Conservation (phyloP, 1,140 invertebrate species). For the Diorhabda carinulata region DNA sequence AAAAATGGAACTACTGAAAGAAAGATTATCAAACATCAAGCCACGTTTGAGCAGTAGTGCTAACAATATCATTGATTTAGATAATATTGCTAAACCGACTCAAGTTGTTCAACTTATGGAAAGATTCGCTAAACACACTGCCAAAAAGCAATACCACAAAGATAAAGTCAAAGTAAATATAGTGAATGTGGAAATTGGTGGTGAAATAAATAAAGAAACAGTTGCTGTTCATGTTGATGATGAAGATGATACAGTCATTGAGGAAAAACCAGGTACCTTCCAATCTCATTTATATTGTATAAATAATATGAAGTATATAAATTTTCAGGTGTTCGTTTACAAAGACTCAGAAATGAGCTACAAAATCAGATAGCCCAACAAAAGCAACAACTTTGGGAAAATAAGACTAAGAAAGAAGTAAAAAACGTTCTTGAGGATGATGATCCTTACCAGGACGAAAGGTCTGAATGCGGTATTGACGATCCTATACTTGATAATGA, state of each 20-base stretch:
- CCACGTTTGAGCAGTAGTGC: constrained; percentile 56
- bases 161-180: constrained; percentile 48
- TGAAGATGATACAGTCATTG: constrained; percentile 36
- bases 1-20: constrained; percentile 34
- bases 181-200: constrained; percentile 46
- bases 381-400: constrained; percentile 60
- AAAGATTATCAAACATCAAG: constrained; percentile 41
- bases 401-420: constrained; percentile 51
- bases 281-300: background rate
- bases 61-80: constrained; percentile 59
- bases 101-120: constrained; percentile 59
- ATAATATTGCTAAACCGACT: constrained; percentile 47
- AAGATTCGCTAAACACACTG: constrained; percentile 58
- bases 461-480: constrained; percentile 26
- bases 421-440: constrained; percentile 26
- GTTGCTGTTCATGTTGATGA: constrained; percentile 46
- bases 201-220: constrained; percentile 49
- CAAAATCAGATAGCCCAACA: constrained; percentile 60
- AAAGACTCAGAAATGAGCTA: constrained; percentile 59
- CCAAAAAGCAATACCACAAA: constrained; percentile 50
- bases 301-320: background rate
- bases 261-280: constrained; percentile 57
- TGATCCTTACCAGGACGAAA: constrained; percentile 29
- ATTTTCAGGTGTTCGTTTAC: constrained; percentile 46
- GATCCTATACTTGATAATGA: constrained; percentile 47